Conservation (phyloP, 1,140 invertebrate species). For the Achatina immaculata region DNA sequence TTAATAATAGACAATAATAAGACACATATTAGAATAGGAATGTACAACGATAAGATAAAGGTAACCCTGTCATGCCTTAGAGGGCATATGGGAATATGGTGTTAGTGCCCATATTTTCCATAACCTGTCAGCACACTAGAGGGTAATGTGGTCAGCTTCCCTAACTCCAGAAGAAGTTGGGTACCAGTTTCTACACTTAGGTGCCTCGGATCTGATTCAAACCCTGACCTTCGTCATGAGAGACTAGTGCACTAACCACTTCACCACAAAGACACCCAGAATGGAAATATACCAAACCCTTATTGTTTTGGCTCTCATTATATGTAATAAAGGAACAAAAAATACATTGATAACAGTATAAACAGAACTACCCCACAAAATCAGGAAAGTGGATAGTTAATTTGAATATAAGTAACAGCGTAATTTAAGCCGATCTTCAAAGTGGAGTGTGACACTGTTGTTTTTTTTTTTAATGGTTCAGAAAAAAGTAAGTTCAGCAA, state of each 20-base stretch:
- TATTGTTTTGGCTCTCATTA: neutral
- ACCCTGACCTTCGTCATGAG: neutral
- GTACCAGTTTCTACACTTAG: too few relatives aligned
- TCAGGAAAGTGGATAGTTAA: neutral
- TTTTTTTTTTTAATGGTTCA: neutral
- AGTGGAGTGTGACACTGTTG: neutral
- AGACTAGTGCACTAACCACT: too few relatives aligned
- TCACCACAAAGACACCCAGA: neutral
- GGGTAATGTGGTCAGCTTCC: too few relatives aligned
- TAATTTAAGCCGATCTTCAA: neutral
- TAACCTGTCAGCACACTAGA: too few relatives aligned
- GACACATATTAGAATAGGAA: neutral
- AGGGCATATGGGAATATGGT: too few relatives aligned
- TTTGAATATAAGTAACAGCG: too few relatives aligned
- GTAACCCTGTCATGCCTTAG: too few relatives aligned
- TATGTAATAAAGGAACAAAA: neutral
- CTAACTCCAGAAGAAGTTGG: too few relatives aligned
- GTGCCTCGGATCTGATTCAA: neutral
- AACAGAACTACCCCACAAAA: neutral
- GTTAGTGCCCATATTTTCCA: too few relatives aligned
- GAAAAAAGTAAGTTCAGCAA: neutral
- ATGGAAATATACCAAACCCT: neutral
- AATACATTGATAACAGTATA: neutral
- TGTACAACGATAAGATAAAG: too few relatives aligned
- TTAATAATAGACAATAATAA: neutral